Base-by-base conservation (phyloP, 2,113 vertebrate genomes). In the Crotalus tigris region DNA sequence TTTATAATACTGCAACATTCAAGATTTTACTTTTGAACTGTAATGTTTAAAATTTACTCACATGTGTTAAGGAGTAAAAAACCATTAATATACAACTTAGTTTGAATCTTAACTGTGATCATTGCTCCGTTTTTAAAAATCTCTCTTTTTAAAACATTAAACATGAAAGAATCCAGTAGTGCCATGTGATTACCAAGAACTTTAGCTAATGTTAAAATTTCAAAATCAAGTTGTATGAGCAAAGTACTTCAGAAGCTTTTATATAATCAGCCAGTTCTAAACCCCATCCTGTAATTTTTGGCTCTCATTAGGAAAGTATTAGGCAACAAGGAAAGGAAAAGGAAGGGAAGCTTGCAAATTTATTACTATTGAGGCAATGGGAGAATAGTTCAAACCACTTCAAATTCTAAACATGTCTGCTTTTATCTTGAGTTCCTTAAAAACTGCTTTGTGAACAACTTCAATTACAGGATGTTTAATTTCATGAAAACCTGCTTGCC, bases 351-450 rank as follows among this genome's bases (percentile, higher is more conserved):
- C 0, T 87, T 96, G 64, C 92, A 97, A 59, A 97, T 98, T 98
- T 98, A 98, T 98, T 96, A 92, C 97, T 98, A 97, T 96, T 97
- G 97, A 98, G 97, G 94, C 91, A 12, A 93, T 96, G 96, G 93
- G 95, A 97, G 97, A 96, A 96, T 97, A 94, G 93, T 55, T 92
- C 94, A 96, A 49, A 94, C 59, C 90, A 94, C 91, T 94, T 97
- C 96, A 98, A 98, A 97, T 96, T 95, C 94, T 29, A 91, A 93
- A 94, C 94, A 89, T 94, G 96, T 96, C 97, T 96, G 95, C 96
- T 98, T 98, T 96, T 98, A 90, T 95, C 21, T 90, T 95, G 90
- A 88, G 95, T 96, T 96, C 93, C 92, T 87, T 90, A 94, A 95
- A 96, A 96, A 96, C 96, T 92, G 88, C 96, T 95, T 93, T 95